Base-by-base conservation (phyloP, 2,797 vertebrate species). In the Takifugu ocellatus region DNA sequence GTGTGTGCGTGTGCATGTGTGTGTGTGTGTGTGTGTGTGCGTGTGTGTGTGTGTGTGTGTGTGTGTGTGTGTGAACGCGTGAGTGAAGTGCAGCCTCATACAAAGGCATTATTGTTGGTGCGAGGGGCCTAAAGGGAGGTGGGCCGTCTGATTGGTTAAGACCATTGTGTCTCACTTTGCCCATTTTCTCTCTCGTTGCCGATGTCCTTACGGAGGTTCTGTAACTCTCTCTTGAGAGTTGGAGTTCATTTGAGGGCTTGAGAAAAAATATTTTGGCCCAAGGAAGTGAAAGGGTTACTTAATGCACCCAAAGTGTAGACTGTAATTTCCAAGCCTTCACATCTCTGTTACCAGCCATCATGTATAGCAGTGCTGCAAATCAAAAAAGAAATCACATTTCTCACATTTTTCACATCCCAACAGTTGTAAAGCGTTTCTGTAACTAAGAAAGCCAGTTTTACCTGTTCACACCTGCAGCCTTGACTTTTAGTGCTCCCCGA, bases 91-190 rank as follows among this genome's bases (percentile, higher is more conserved):
- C 84, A 81, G 81, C 78, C 78, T 63, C 59, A 54, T 81, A 91
- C 89, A 93, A 92, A 90, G 88, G 72, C 70, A 47, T 83, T 83
- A 90, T 92, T 93, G 90, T 92, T 90, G 75, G 77, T 81, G 68
- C 61, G 69, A 88, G 75, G 82, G 87, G 84, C 86, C 84, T 85
- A 78, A 86, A 81, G 87, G 85, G 77, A 85, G 84, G 87, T 73
- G 71, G 84, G 79, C 78, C 72, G 87, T 87, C 84, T 91, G 89
- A 91, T 92, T 91, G 87, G 89, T 90, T 92, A 91, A 90, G 88
- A 87, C 87, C 84, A 89, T 92, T 92, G 87, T 91, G 84, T 84
- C 87, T 83, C 79, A 88, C 82, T 89, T 88, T 85, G 80, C 56
- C 83, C 81, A 76, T 87, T 89, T 79, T 81, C 77, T 74, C 72